Percentiles rank a stretch among this genome's conserved stretches.
phyloP scores from a whole-genome alignment of 2,797 vertebrate genomes.

The Okamejei kenojei region DNA sequence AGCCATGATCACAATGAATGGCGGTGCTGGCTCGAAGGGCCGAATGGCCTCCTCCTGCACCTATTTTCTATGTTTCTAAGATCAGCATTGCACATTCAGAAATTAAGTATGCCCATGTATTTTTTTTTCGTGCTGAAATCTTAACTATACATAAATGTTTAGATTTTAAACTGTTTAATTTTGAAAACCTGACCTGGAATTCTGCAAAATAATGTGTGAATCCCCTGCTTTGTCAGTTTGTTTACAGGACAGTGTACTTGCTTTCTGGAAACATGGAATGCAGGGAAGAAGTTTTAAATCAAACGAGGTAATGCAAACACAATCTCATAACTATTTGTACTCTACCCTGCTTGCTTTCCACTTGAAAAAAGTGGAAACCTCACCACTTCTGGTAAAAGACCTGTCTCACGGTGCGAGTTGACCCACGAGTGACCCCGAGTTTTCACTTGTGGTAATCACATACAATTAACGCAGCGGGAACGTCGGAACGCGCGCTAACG shows the following conservation, averaged over 20 bases:
- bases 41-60: no score
- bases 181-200: background rate
- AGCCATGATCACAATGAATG: no score
- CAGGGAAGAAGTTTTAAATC: conserved; percentile 70
- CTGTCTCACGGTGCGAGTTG: no score
- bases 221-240: conserved; percentile 54
- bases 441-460: no score
- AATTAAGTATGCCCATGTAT: background rate
- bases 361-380: background rate
- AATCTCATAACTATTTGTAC: background rate
- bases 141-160: background rate
- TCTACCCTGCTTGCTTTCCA: background rate
- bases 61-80: no score
- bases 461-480: no score
- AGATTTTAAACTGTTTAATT: background rate
- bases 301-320: conserved; percentile 59
- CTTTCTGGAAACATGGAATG: conserved; percentile 73
- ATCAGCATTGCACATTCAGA: background rate
- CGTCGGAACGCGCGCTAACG: no score
- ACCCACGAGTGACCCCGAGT: no score
- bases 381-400: background rate
- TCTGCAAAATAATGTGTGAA: background rate
- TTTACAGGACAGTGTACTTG: conserved; percentile 68
- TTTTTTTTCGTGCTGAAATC: background rate
- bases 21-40: no score